These are phyloP conservation scores for Sebastes kiyomatsui DNA, from an alignment of 2,797 vertebrate species.

Conservation along the genomic window DNA sequence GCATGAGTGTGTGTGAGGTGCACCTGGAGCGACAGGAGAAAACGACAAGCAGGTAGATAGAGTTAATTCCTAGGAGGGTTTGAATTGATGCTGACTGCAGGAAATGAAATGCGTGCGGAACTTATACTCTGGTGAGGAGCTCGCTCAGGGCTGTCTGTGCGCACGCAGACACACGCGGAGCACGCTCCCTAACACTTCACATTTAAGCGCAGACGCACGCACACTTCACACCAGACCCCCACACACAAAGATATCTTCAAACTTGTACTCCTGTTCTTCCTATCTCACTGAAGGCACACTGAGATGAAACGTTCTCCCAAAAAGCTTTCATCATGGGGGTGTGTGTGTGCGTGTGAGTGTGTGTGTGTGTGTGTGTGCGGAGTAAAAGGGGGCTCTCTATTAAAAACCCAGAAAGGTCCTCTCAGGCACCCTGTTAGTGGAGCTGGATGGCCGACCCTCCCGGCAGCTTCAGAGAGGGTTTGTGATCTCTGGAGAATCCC, in stretches of 20 bases:
- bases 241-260: conserved; percentile 58
- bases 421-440: conserved; percentile 44
- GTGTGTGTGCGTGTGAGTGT: conserved; percentile 12
- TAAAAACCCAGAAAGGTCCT: conserved; percentile 51
- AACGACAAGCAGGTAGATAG: conserved; percentile 67
- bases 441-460: conserved; percentile 43
- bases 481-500: conserved; percentile 57
- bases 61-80: conserved; percentile 68
- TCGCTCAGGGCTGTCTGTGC: conserved; percentile 33
- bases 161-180: neutral
- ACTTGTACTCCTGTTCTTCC: conserved; percentile 54
- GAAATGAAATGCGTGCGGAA: conserved; percentile 71
- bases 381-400: conserved; percentile 33
- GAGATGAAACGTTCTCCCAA: conserved; percentile 61
- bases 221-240: conserved; percentile 39
- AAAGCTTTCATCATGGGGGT: conserved; percentile 65
- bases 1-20: neutral
- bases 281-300: conserved; percentile 48
- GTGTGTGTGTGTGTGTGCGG: conserved; percentile 14
- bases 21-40: conserved; percentile 53
- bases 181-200: neutral
- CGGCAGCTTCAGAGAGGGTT: conserved; percentile 50
- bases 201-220: conserved; percentile 27
- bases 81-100: conserved; percentile 72
- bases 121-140: conserved; percentile 43